phyloP scores from a whole-genome alignment of 2,113 vertebrate genomes.

The Rhinolophus sinicus region DNA sequence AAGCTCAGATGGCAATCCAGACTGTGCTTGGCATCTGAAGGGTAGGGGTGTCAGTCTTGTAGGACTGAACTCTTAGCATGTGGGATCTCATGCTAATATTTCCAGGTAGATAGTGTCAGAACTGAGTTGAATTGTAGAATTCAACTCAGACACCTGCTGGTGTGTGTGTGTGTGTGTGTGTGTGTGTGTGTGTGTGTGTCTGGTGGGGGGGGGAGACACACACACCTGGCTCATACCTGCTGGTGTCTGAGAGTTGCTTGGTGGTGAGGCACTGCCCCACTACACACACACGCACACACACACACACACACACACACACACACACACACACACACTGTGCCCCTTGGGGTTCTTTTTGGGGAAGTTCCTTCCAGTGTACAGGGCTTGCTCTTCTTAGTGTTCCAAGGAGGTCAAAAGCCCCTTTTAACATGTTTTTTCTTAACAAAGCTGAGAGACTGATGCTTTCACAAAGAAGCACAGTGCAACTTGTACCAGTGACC shows the following conservation, averaged over 20 bases:
- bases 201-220: too few species aligned
- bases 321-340: not conserved
- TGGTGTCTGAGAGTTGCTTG: not conserved
- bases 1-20: not conserved
- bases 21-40: not conserved
- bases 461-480: not conserved
- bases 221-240: too few species aligned
- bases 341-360: not conserved
- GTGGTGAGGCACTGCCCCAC: not conserved
- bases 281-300: too few species aligned
- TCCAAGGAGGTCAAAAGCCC: not conserved
- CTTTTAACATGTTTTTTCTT: conserved; percentile 2
- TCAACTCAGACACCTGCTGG: too few species aligned
- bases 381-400: not conserved
- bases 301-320: too few species aligned
- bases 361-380: not conserved
- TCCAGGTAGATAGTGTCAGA: not conserved
- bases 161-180: too few species aligned
- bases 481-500: not conserved
- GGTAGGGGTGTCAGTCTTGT: not conserved
- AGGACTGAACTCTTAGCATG: not conserved
- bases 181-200: too few species aligned
- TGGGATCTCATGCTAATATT: not conserved
- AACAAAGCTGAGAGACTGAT: not conserved
- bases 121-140: not conserved